Conservation (phyloP, 2,113 vertebrate species). For the Neolamprologus devosi region DNA sequence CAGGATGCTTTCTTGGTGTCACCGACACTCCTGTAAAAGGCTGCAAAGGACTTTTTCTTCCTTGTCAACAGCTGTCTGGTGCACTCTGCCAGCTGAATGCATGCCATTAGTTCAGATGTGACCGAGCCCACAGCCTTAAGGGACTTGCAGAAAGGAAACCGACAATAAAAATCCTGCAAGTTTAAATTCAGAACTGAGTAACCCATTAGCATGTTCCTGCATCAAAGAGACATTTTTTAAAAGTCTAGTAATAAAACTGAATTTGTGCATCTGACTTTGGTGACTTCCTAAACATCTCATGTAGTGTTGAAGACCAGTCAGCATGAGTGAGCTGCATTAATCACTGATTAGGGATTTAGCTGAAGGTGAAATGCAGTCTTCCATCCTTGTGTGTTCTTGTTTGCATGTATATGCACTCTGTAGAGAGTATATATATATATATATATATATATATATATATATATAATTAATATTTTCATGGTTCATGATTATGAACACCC, state of each 20-base stretch:
- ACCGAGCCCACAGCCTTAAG: background rate
- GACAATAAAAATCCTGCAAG: background rate
- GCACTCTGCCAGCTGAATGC: background rate
- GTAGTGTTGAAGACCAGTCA: background rate
- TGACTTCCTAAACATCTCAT: background rate
- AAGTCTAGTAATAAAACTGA: background rate
- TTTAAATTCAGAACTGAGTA: background rate
- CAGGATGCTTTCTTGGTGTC: background rate
- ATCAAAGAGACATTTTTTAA: background rate
- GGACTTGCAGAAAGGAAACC: background rate
- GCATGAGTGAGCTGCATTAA: background rate
- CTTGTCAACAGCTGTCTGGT: slow-evolving; percentile 15
- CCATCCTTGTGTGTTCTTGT: background rate
- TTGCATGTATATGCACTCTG: background rate
- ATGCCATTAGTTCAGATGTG: background rate
- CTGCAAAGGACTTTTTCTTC: slow-evolving; percentile 21
- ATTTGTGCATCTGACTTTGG: background rate
- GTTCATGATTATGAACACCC: no score
- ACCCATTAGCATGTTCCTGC: background rate
- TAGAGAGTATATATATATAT: background rate
- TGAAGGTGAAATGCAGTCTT: background rate
- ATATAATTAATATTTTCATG: background rate
- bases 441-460: accelerated
- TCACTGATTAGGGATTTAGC: background rate
- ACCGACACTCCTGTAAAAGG: slow-evolving; percentile 3